Conservation (phyloP, 1,140 invertebrate genomes). For the Lasaia peninsularis region DNA sequence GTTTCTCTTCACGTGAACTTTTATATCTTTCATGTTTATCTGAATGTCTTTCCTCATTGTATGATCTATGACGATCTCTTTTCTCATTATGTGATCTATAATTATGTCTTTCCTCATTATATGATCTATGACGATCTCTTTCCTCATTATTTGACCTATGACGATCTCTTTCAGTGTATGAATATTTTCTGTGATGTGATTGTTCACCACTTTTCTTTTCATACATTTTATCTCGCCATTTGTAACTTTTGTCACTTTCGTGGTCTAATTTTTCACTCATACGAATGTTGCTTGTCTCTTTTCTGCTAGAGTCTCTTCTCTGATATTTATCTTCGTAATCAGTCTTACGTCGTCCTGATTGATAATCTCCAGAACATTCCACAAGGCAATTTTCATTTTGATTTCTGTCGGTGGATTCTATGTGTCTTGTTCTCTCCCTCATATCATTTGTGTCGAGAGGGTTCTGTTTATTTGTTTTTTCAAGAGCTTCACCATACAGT, state of each 20-base stretch:
- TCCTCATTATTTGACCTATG: background rate
- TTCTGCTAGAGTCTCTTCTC: background rate
- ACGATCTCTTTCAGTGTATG: constrained; percentile 8
- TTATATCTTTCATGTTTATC: background rate
- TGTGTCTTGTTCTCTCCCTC: background rate
- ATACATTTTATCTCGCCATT: background rate
- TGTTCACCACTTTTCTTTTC: background rate
- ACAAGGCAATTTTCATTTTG: background rate
- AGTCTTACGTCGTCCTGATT: background rate
- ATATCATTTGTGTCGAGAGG: constrained; percentile 8
- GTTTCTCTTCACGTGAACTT: background rate
- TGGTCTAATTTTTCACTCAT: background rate
- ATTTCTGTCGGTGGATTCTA: constrained; percentile 4
- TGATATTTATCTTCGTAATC: background rate
- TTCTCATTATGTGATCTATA: no score
- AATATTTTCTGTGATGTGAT: background rate
- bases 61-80: background rate
- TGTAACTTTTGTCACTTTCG: background rate
- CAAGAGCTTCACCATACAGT: constrained; percentile 25
- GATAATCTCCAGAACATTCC: background rate
- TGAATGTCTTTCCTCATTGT: background rate
- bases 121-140: background rate
- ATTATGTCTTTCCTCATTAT: background rate
- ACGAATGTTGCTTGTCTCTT: background rate
- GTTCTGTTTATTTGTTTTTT: background rate